Conservation (phyloP, 2,113 vertebrate genomes). For the Ictalurus furcatus region DNA sequence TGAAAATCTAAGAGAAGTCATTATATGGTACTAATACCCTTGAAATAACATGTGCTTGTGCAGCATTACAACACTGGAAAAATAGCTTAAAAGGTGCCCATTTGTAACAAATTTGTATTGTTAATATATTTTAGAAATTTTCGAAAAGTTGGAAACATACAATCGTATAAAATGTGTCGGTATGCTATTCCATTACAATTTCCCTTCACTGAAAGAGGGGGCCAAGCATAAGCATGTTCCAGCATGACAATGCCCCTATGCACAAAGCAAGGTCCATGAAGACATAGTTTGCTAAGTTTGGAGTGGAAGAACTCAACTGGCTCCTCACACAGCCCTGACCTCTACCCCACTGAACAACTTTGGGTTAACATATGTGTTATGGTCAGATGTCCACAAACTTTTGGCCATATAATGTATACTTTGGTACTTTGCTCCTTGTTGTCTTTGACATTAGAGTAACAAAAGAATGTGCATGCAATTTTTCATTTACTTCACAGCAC, state of each 20-base stretch:
- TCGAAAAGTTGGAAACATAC: background rate
- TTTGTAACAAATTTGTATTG: background rate
- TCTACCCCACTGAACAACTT: background rate
- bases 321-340: background rate
- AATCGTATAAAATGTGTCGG: background rate
- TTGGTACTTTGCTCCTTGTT: background rate
- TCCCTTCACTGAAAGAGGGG: background rate
- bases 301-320: background rate
- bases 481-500: background rate
- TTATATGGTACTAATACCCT: background rate
- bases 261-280: background rate
- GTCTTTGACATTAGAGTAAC: background rate
- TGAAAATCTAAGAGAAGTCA: background rate
- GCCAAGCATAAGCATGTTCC: background rate
- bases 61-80: background rate
- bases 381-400: background rate
- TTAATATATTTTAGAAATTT: too few relatives aligned
- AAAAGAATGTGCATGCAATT: background rate
- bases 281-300: background rate
- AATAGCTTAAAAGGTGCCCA: background rate
- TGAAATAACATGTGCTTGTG: background rate
- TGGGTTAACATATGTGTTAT: background rate
- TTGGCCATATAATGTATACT: background rate
- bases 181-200: background rate
- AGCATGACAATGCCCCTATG: background rate